Evolutionary conservation across 2,888 invertebrate species (phyloP).

Genomic region (Agrotis ipsilon): DNA sequence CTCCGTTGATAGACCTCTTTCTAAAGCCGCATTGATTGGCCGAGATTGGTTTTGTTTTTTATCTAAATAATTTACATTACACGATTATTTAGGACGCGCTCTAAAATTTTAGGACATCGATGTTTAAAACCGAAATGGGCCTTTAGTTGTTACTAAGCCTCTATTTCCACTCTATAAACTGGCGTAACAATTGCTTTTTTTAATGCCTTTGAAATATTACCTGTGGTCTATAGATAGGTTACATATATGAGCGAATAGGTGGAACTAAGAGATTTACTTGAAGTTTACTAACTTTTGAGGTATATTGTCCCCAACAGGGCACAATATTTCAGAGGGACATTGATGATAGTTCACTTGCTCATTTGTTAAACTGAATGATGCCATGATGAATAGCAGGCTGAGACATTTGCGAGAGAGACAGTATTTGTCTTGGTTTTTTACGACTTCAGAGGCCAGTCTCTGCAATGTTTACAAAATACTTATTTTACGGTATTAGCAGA

Average conservation of each 20-base stretch:
- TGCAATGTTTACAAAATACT: too few relatives aligned
- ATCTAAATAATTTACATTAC: not conserved
- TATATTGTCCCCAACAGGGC: not conserved
- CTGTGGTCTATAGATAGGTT: too few relatives aligned
- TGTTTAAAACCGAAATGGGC: not conserved
- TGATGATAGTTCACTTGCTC: not conserved
- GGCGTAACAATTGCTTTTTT: not conserved
- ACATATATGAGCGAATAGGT: not conserved
- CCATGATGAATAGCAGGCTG: not conserved
- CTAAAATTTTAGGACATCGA: not conserved
- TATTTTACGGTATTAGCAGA: too few relatives aligned
- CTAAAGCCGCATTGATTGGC: not conserved
- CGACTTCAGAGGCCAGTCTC: too few relatives aligned
- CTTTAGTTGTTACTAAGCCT: not conserved
- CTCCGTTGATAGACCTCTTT: not conserved
- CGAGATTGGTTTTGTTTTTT: not conserved
- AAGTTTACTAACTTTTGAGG: not conserved
- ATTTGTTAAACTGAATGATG: not conserved
- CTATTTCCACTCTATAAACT: not conserved
- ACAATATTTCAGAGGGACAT: not conserved
- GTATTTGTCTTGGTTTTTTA: too few relatives aligned
- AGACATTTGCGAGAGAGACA: too few relatives aligned
- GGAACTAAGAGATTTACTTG: not conserved
- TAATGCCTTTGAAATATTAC: not conserved
- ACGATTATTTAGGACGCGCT: not conserved